These are phyloP conservation scores for Heterocephalus glaber DNA, from an alignment of 2,113 vertebrate genomes.

Conservation along the genomic window DNA sequence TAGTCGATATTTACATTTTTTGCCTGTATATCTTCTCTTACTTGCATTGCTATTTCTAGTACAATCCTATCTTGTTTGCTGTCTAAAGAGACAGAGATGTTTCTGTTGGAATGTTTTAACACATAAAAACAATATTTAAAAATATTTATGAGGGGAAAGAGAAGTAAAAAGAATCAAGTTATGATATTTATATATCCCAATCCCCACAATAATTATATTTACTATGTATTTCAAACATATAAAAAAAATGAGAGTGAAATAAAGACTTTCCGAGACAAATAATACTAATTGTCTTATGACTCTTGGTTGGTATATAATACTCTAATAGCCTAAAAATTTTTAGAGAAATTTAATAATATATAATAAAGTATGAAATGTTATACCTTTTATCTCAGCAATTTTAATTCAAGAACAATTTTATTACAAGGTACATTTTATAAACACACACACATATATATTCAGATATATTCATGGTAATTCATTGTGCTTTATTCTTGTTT, in stretches of 20 bases:
- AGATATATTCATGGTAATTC: background rate
- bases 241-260: no score
- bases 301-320: background rate
- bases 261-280: no score
- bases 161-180: no score
- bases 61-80: background rate
- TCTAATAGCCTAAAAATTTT: background rate
- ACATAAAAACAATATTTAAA: background rate
- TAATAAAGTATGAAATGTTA: background rate
- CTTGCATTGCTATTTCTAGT: background rate
- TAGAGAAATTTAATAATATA: background rate
- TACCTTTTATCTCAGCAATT: background rate
- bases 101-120: background rate
- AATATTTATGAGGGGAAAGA: background rate
- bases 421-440: background rate
- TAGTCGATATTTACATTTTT: background rate
- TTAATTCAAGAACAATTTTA: background rate
- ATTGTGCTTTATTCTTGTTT: background rate
- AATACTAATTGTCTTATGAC: background rate
- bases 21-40: background rate
- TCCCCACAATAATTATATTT: no score
- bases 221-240: no score
- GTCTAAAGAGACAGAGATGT: background rate
- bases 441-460: background rate
- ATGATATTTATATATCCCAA: no score